phyloP scores from a whole-genome alignment of 2,113 vertebrate species.

The Todiramphus chloris region DNA sequence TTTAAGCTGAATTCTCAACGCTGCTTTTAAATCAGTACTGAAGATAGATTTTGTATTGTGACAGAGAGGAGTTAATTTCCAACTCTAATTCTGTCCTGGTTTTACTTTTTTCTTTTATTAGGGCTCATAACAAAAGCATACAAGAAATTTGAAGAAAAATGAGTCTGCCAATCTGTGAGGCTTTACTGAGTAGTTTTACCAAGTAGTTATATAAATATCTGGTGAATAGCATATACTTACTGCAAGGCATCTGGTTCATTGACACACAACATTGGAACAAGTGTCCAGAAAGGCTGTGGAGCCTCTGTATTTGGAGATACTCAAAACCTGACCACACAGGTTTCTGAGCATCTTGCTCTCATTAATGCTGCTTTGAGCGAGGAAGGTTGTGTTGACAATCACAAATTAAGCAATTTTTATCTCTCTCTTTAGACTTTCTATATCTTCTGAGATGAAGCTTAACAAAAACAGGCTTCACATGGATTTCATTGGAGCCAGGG shows the following conservation, averaged over 20 bases:
- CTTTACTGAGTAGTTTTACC: neutral
- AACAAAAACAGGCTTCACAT: constrained; percentile 45
- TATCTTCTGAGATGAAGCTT: constrained; percentile 73
- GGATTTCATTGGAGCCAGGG: constrained; percentile 31
- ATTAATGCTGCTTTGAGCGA: neutral
- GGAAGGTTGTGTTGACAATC: neutral
- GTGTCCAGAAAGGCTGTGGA: neutral
- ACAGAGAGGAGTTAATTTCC: neutral
- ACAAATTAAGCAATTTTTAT: neutral
- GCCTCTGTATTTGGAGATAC: neutral
- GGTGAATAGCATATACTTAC: neutral
- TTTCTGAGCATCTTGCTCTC: neutral
- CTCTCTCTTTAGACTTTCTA: constrained; percentile 67
- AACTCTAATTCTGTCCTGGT: neutral
- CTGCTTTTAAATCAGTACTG: neutral
- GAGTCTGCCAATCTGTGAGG: neutral
- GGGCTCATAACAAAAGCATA: neutral
- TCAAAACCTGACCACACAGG: neutral
- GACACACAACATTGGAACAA: neutral
- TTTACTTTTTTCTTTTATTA: neutral
- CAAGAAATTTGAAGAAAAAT: neutral
- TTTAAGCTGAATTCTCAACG: neutral
- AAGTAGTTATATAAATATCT: neutral
- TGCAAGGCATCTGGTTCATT: neutral
- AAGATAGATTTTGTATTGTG: neutral